These are phyloP conservation scores for Cyphomyrus plagiostoma DNA, from an alignment of 2,113 vertebrate genomes.

Conservation along the genomic window DNA sequence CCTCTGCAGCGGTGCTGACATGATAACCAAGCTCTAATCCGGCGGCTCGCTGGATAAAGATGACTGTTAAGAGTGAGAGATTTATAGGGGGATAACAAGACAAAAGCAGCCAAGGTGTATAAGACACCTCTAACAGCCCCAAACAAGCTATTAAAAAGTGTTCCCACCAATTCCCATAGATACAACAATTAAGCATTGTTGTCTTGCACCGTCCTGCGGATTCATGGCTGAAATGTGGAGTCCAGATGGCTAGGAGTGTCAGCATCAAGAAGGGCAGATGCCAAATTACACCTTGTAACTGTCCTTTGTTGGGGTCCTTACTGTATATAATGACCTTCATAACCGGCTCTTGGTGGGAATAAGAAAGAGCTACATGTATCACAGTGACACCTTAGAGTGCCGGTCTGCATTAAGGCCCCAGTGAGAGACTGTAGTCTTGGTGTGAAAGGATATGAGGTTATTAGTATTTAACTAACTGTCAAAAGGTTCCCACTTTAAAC, in stretches of 20 bases:
- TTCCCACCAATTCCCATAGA: background rate
- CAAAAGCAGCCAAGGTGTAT: background rate
- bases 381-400: slow-evolving; percentile 14
- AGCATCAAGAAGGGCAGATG: slow-evolving; percentile 26
- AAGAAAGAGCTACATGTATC: background rate
- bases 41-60: background rate
- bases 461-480: slow-evolving; percentile 21
- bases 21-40: background rate
- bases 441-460: background rate
- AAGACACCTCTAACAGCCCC: background rate
- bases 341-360: slow-evolving; percentile 29
- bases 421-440: background rate
- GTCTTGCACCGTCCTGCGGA: background rate
- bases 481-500: background rate
- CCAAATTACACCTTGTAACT: slow-evolving; percentile 27
- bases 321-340: slow-evolving; percentile 20
- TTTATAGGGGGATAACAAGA: background rate
- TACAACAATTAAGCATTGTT: background rate
- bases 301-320: slow-evolving; percentile 11
- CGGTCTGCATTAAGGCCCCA: background rate
- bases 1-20: background rate
- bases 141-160: background rate
- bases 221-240: background rate
- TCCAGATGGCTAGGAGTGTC: background rate
- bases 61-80: background rate